These are phyloP conservation scores for Muntiacus reevesi DNA, from an alignment of 2,113 vertebrate genomes.

Conservation along the genomic window DNA sequence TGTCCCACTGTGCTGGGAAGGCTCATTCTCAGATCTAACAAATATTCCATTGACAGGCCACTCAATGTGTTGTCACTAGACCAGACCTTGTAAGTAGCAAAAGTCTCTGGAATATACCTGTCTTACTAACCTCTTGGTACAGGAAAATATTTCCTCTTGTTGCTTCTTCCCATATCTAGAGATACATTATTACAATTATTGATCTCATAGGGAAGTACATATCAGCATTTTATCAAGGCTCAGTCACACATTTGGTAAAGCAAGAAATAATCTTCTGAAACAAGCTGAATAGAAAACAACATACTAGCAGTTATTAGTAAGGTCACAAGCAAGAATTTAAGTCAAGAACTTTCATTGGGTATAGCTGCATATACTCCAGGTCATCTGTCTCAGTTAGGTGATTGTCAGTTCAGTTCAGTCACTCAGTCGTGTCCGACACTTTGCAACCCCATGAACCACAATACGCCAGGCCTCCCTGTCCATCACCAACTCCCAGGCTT, in stretches of 20 bases:
- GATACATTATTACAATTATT: background rate
- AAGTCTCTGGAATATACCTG: background rate
- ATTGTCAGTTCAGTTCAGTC: background rate
- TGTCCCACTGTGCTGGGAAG: background rate
- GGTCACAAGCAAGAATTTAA: background rate
- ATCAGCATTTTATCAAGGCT: background rate
- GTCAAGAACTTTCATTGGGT: background rate
- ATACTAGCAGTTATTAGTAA: background rate
- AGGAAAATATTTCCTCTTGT: background rate
- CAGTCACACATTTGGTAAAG: background rate
- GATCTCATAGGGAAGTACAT: background rate
- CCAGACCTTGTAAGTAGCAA: background rate
- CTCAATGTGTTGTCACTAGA: background rate
- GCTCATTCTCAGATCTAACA: background rate
- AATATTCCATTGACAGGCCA: background rate
- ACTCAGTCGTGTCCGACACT: no score
- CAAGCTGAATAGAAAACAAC: background rate
- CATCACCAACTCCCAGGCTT: no score
- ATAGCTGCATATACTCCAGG: background rate
- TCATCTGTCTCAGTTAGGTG: background rate
- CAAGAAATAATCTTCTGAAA: background rate
- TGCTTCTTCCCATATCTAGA: background rate
- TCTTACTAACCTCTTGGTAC: background rate
- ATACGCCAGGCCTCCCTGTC: no score
- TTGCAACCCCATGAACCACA: no score